Evolutionary conservation across 2,113 vertebrate genomes (phyloP).

Genomic region (Delphinapterus leucas): DNA sequence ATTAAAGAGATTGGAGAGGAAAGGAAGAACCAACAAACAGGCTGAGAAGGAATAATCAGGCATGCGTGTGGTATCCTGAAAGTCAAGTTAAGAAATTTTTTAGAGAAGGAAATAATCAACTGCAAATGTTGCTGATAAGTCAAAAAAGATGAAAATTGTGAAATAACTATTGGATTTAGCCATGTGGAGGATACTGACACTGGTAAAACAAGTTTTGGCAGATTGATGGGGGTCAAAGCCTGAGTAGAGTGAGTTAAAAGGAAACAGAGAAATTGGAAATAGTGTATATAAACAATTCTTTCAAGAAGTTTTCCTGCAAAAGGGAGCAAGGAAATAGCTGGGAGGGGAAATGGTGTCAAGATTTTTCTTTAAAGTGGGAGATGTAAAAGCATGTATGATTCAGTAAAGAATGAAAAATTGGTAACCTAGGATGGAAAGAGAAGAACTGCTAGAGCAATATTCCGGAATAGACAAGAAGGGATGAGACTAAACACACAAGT

Average conservation of each 20-base stretch:
- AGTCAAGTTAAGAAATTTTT: slow-evolving; percentile 24
- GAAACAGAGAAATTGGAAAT: slow-evolving; percentile 29
- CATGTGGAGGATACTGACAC: neutral
- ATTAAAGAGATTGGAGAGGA: neutral
- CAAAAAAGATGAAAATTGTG: slow-evolving; percentile 1
- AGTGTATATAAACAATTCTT: neutral
- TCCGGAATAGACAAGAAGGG: neutral
- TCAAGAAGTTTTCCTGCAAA: neutral
- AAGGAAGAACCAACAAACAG: neutral
- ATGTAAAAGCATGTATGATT: slow-evolving; percentile 20
- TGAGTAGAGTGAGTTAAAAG: neutral
- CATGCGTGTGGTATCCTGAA: neutral
- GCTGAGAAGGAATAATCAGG: neutral
- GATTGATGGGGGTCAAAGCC: neutral
- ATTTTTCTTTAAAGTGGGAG: slow-evolving; percentile 20
- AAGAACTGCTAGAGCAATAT: neutral
- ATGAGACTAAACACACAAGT: neutral
- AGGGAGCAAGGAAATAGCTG: neutral
- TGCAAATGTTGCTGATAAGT: slow-evolving; percentile 19
- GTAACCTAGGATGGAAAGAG: neutral
- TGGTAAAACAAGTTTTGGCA: neutral
- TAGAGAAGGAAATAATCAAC: neutral
- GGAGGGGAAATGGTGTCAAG: neutral
- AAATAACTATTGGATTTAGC: neutral
- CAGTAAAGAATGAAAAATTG: neutral